A percentile compares a stretch with the other conserved stretches of the same genome.
These are phyloP conservation scores for Ctenicera cuprea DNA, from an alignment of 2,888 invertebrate genomes.

Conservation along the genomic window DNA sequence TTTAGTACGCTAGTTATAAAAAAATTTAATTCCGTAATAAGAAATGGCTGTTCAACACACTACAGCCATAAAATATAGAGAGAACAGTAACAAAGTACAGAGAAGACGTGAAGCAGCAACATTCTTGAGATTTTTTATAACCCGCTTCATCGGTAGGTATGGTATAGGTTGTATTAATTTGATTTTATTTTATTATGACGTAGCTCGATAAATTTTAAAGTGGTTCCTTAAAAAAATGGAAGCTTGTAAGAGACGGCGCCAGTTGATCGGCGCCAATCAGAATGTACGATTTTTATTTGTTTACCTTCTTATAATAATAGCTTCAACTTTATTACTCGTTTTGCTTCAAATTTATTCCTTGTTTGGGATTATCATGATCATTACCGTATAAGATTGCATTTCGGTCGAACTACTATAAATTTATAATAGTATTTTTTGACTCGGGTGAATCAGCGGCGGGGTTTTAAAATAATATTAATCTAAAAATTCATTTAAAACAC, in stretches of 20 bases:
- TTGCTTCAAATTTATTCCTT: slow-evolving; percentile 37
- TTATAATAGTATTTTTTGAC: slow-evolving; percentile 5
- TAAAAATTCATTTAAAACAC: no score
- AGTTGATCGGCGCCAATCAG: slow-evolving; percentile 69
- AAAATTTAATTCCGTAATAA: slow-evolving; percentile 35
- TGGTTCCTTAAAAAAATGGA: slow-evolving; percentile 64
- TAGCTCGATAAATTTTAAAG: slow-evolving; percentile 69
- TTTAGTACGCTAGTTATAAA: slow-evolving; percentile 23
- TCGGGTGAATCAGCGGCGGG: not conserved
- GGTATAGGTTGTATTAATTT: slow-evolving; percentile 69
- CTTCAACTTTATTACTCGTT: slow-evolving; percentile 30
- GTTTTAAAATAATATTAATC: no score
- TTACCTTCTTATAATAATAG: slow-evolving; percentile 34
- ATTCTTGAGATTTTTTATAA: slow-evolving; percentile 69
- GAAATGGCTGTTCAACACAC: slow-evolving; percentile 33
- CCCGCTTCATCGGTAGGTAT: slow-evolving; percentile 60
- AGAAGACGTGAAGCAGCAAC: slow-evolving; percentile 62
- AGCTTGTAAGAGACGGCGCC: slow-evolving; percentile 68
- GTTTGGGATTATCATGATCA: slow-evolving; percentile 29
- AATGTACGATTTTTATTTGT: slow-evolving; percentile 57
- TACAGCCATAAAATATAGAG: slow-evolving; percentile 32
- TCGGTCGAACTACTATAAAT: not conserved
- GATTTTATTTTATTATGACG: slow-evolving; percentile 71
- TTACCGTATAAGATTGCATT: slow-evolving; percentile 8
- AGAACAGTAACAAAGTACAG: slow-evolving; percentile 38